These are phyloP conservation scores for Acrocephalus kingi DNA, from an alignment of 2,113 vertebrate species.

Conservation along the genomic window DNA sequence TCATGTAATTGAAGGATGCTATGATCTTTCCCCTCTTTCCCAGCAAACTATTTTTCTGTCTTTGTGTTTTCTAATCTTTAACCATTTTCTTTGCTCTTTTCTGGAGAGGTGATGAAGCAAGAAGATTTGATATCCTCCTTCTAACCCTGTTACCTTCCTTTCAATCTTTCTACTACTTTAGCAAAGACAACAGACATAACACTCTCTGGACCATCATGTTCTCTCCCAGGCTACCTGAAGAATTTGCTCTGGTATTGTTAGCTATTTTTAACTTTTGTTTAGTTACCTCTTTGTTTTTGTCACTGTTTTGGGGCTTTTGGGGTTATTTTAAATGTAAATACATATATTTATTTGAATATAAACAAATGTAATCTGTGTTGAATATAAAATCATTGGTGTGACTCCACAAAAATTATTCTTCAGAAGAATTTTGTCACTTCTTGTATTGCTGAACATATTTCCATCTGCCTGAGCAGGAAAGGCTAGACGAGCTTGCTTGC, in stretches of 20 bases:
- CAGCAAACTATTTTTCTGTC: conserved; percentile 2
- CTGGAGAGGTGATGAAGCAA: conserved; percentile 6
- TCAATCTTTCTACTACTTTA: not conserved
- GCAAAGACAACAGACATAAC: not conserved
- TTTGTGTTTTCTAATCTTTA: conserved; percentile 35
- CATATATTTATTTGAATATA: not conserved
- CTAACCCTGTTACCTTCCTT: not conserved
- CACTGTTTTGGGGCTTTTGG: not conserved
- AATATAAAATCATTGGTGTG: not conserved
- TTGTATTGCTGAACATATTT: not conserved
- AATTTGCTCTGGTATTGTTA: not conserved
- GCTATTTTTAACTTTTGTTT: not conserved
- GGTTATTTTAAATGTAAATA: not conserved
- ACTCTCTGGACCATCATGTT: not conserved
- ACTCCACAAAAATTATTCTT: not conserved
- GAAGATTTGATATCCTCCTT: not conserved
- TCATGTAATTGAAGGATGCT: conserved; percentile 17
- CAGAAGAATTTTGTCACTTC: not conserved
- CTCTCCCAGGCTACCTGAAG: not conserved
- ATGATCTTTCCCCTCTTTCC: conserved; percentile 19
- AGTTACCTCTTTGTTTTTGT: not conserved
- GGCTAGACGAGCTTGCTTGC: not conserved
- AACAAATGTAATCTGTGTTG: not conserved
- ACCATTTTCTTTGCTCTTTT: conserved; percentile 4
- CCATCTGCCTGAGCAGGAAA: not conserved